Evolutionary conservation across 2,797 vertebrate species (phyloP), one percentile per base, ranked within the genome.

Genomic region (Acrossocheilus fasciatus): DNA sequence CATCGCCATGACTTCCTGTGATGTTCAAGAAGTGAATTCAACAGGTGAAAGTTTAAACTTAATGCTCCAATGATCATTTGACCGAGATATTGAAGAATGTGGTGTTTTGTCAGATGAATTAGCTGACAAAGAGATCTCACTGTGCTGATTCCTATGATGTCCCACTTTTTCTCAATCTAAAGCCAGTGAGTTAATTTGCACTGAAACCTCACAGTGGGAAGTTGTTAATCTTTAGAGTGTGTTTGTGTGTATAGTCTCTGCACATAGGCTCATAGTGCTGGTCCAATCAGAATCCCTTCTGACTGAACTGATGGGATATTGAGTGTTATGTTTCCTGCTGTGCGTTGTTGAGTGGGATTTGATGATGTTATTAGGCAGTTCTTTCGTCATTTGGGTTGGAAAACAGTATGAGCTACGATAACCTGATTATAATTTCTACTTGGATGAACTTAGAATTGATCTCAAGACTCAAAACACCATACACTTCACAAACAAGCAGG

Each of bases 291-390:
- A 74, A 62, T 73, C 12, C 14, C 34, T 41, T 41, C 23, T 82
- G 34, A 70, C 82, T 83, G 50, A 75, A 47, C 45, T 83, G 54
- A 83, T 74, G 70, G 41, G 70, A 75, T 83, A 75, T 64, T 83
- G 70, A 83, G 54, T 83, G 82, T 52, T 66, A 59, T 76, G 41
- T 66, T 76, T 76, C 72, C 82, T 66, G 82, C 72, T 84, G 72
- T n/a, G 72, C 23, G 14, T 34, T 84, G 43, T 39, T 76, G 82
- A 64, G 72, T 76, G 82, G 41, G 20, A 83, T 83, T 75, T 83
- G 54, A 75, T 64, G 41, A 75, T 74, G 41, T 74, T 83, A 83
- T 83, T 74, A 75, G 54, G 54, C 30, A 15, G 54, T 30, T 74
- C 41, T 83, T 83, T 62, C 41, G 1, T 75, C 72, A 75, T 83